Evolutionary conservation across 2,797 vertebrate genomes (phyloP).

Genomic region (Philypnodon macrostomus): DNA sequence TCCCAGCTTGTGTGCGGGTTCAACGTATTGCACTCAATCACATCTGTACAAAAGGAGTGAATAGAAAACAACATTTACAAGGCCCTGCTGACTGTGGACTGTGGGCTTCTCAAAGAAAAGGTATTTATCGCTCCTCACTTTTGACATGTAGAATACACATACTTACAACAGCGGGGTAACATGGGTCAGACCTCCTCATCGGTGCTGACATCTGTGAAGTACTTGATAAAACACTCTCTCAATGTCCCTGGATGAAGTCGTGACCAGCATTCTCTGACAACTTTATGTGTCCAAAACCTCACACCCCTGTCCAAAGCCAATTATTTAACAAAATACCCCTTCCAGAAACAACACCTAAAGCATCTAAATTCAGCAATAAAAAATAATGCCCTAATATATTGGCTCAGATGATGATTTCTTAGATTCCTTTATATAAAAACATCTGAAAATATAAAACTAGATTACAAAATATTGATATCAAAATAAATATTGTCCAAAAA

Average conservation of each 20-base stretch:
- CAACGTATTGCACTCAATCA: neutral
- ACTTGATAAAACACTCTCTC: conserved; percentile 45
- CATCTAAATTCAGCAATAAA: too few species aligned
- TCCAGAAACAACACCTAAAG: too few species aligned
- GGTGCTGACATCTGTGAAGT: conserved; percentile 49
- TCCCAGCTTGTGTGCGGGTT: neutral
- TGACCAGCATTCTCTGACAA: conserved; percentile 18
- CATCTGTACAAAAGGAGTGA: neutral
- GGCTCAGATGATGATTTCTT: too few species aligned
- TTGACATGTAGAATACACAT: conserved; percentile 10
- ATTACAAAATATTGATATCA: too few species aligned
- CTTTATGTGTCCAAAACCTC: conserved; percentile 24
- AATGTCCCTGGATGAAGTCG: conserved; percentile 46
- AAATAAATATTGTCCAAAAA: too few species aligned
- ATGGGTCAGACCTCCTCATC: conserved; percentile 44
- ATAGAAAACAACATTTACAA: neutral
- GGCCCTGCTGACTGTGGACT: neutral
- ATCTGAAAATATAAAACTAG: too few species aligned
- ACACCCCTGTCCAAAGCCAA: too few species aligned
- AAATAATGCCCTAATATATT: too few species aligned
- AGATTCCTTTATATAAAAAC: too few species aligned
- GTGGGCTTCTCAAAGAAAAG: conserved; percentile 3
- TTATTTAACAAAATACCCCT: too few species aligned
- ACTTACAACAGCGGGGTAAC: conserved; percentile 26
- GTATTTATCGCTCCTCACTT: conserved; percentile 8